These are phyloP conservation scores for Drosophila mayri DNA, from an alignment of 1,140 invertebrate genomes.

Conservation along the genomic window DNA sequence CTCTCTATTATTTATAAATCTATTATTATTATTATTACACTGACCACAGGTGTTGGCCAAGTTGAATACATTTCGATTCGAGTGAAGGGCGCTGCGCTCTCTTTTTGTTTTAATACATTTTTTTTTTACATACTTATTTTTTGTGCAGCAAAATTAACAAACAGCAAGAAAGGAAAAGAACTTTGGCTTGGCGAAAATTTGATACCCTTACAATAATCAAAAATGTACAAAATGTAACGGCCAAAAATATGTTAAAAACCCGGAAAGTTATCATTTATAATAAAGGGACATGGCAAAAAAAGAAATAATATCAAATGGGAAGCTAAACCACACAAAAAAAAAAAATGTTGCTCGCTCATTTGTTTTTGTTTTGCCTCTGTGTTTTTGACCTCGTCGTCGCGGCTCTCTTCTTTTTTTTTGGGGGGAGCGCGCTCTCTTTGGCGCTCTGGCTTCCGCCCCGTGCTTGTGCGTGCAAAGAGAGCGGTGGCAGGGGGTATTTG, in stretches of 20 bases:
- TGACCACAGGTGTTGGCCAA: constrained; percentile 9
- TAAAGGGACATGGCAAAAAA: constrained; percentile 4
- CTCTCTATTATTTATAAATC: too few species aligned
- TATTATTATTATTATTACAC: neutral
- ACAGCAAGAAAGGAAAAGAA: neutral
- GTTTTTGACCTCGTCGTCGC: constrained; percentile 69
- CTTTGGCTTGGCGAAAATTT: too few species aligned
- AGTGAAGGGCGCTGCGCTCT: constrained; percentile 55
- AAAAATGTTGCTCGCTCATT: constrained; percentile 25
- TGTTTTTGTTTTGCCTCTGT: constrained; percentile 70
- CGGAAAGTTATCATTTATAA: too few species aligned
- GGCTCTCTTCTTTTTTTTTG: constrained; percentile 35
- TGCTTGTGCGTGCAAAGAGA: constrained; percentile 46
- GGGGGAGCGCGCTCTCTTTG: constrained; percentile 23
- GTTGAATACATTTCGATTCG: constrained; percentile 16
- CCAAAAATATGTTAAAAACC: too few species aligned
- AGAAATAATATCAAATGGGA: constrained; percentile 72
- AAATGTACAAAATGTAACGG: too few species aligned
- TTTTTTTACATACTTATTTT: constrained; percentile 10
- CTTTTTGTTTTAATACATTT: constrained; percentile 6
- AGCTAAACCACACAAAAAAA: constrained; percentile 20
- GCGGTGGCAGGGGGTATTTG: constrained; percentile 41
- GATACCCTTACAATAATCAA: too few species aligned
- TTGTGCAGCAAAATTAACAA: constrained; percentile 25
- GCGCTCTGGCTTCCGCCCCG: constrained; percentile 67